These are phyloP conservation scores for Parapristionchus giblindavisi DNA, from an alignment of 2,888 invertebrate species.

Conservation along the genomic window DNA sequence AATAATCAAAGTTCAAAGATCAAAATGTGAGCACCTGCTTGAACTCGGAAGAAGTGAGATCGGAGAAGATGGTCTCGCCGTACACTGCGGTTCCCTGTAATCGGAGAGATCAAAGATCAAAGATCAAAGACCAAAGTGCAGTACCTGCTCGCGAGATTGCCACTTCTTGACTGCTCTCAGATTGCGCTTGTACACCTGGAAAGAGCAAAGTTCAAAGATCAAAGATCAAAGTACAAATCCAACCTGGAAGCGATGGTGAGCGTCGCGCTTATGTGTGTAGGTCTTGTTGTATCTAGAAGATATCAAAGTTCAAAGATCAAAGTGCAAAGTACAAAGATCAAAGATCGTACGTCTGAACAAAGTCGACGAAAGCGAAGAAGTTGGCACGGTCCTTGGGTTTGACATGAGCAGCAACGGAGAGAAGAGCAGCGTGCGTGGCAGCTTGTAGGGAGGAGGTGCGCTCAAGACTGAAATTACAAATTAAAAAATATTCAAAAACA, in stretches of 20 bases:
- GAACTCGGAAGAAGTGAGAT: constrained; percentile 63
- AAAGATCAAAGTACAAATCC: constrained; percentile 14
- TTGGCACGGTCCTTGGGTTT: constrained; percentile 59
- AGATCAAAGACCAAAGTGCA: not conserved
- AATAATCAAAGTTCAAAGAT: not conserved
- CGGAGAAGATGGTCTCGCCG: constrained; percentile 66
- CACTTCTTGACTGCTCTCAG: constrained; percentile 54
- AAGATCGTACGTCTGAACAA: constrained; percentile 53
- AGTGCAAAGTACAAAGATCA: not conserved
- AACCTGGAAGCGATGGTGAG: constrained; percentile 57
- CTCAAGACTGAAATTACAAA: no score
- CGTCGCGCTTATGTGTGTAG: constrained; percentile 60
- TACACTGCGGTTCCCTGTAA: constrained; percentile 61
- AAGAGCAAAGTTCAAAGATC: constrained; percentile 1
- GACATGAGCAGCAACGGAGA: constrained; percentile 47
- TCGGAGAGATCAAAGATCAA: not conserved
- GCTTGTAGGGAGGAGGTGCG: no score
- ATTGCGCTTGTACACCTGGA: constrained; percentile 61
- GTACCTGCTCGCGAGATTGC: constrained; percentile 60
- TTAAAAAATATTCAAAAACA: no score
- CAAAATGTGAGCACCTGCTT: constrained; percentile 46
- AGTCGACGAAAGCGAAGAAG: constrained; percentile 64
- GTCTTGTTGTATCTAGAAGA: constrained; percentile 53
- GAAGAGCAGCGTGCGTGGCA: no score
- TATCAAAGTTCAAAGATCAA: not conserved